Percentiles rank a stretch among this genome's conserved stretches.
phyloP scores from a whole-genome alignment of 35 echinoderm and acorn worm genomes.

The Patiria miniata region DNA sequence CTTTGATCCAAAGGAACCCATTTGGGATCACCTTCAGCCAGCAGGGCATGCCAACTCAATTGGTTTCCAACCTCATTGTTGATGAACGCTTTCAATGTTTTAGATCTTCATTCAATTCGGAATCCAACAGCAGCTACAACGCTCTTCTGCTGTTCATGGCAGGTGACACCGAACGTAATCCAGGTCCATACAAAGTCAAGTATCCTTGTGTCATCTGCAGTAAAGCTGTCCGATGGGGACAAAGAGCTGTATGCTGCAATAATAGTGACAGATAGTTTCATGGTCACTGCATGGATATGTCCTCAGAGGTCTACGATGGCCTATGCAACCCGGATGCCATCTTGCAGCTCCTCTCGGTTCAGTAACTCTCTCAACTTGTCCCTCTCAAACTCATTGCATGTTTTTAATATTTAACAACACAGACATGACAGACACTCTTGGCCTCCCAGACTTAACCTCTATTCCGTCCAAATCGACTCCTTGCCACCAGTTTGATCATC shows the following conservation, averaged over 20 bases:
- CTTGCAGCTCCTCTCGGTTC: background rate
- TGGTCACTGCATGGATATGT: constrained; percentile 27
- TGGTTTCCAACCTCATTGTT: background rate
- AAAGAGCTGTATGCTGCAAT: constrained; percentile 33
- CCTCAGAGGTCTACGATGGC: background rate
- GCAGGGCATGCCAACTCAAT: background rate
- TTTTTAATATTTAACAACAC: background rate
- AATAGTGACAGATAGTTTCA: constrained; percentile 25
- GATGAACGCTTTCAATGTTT: background rate
- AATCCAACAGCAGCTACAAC: background rate
- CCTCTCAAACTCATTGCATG: background rate
- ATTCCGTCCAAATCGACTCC: background rate
- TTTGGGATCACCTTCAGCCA: background rate
- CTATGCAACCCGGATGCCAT: constrained; percentile 21
- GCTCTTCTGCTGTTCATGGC: constrained; percentile 18
- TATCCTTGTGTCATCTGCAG: constrained; percentile 37
- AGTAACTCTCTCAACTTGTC: constrained; percentile 14
- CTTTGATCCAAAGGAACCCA: background rate
- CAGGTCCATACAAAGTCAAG: constrained; percentile 19
- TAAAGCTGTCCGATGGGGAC: constrained; percentile 13
- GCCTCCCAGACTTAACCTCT: background rate
- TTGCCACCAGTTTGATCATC: background rate
- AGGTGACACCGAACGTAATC: constrained; percentile 21
- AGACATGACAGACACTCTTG: too few species aligned
- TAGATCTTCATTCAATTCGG: background rate